Base-by-base conservation (phyloP, 2,888 invertebrate genomes). In the Cepaea hortensis region DNA sequence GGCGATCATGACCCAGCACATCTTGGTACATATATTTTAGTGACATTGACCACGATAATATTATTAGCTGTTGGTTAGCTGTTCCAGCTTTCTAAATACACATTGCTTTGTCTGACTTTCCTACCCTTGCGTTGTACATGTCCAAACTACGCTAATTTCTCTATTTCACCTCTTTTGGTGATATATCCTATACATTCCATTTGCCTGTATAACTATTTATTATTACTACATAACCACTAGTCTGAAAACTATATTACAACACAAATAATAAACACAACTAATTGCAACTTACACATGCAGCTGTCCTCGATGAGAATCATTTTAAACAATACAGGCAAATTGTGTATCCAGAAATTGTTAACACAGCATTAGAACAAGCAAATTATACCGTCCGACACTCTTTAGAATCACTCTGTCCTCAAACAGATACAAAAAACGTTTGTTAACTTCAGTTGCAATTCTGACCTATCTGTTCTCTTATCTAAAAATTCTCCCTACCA, bases 211-310 rank as follows among this genome's bases (percentile, higher is more conserved):
- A 35, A 35, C 35, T 35, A 35, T 1, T 35, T 35, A 35, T 35
- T 35, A 35, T 35, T 35, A 35, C 35, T 35, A 1, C 35, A 35
- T 35, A 35, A 35, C 35, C 35, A 35, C 35, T 35, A 35, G 55
- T 55, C 18, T 48, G 35, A 76, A 48, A 76, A 48, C 20, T 11
- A 55, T 11, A 55, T 55, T 11, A 55, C 55, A 55, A 55, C 55
- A 48, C 18, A 48, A 7, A 6, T 9, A 55, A 55, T 55, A 55
- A 55, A 55, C 6, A 48, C 20, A 46, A 76, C 2, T 55, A 55
- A 55, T 55, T 11, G 6, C 84, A 61, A 84, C 84, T 84, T 84
- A 84, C 84, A 84, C 84, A 84, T 84, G 15, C 76, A 76, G 20
- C 11, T 77, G 15, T 84, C 84, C 84, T 76, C 76, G 9, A 84